A percentile compares a stretch with the other conserved stretches of the same genome.
Evolutionary conservation across 2,888 invertebrate species (phyloP).

Genomic region (Eilema depressum): DNA sequence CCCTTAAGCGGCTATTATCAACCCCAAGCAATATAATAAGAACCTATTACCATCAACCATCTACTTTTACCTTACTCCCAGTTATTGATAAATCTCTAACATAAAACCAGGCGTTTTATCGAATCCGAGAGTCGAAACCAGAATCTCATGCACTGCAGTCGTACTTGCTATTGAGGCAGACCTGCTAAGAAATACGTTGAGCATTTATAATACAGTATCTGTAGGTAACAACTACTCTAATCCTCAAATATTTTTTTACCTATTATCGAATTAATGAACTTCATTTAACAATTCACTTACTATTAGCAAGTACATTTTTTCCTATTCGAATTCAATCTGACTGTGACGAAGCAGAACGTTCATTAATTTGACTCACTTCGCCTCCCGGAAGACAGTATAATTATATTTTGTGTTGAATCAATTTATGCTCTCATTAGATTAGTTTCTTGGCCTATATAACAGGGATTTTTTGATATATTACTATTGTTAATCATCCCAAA

Average conservation of each 20-base stretch:
- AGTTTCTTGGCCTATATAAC: neutral
- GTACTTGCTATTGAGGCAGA: too few relatives aligned
- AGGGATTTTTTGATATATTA: neutral
- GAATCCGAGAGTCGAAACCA: too few relatives aligned
- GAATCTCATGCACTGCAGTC: too few relatives aligned
- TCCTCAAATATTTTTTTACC: neutral
- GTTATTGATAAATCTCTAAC: too few relatives aligned
- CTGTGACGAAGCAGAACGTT: constrained; percentile 43
- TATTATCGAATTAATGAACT: constrained; percentile 24
- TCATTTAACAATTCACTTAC: constrained; percentile 7
- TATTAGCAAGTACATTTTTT: constrained; percentile 27
- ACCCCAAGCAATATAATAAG: too few relatives aligned
- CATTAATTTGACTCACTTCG: constrained; percentile 45
- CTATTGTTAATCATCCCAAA: neutral
- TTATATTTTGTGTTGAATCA: neutral
- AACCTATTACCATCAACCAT: too few relatives aligned
- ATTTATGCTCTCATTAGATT: neutral
- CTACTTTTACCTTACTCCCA: too few relatives aligned
- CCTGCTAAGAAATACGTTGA: too few relatives aligned
- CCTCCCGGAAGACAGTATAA: constrained; percentile 42
- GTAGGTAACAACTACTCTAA: neutral
- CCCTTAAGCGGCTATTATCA: too few relatives aligned
- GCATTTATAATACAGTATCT: too few relatives aligned
- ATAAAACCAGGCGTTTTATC: too few relatives aligned
- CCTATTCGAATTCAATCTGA: constrained; percentile 38